A percentile compares a stretch with the other conserved stretches of the same genome.
Evolutionary conservation across 2,797 vertebrate species (phyloP).

Genomic region (Phoeniculus purpureus): DNA sequence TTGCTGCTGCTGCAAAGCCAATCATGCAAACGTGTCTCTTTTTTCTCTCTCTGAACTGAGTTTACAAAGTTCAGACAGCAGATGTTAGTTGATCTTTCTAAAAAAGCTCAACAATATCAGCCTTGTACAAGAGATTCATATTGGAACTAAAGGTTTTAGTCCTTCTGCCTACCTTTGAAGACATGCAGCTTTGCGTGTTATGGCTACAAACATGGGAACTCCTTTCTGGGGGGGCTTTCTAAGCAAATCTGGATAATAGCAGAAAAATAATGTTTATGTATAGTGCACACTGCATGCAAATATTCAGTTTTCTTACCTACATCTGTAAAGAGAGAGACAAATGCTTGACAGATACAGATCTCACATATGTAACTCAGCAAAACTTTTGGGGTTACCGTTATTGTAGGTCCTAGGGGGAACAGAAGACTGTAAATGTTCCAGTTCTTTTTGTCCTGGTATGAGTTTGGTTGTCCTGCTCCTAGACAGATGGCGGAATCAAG

Average conservation of each 20-base stretch:
- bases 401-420: not conserved
- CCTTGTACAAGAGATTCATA: not conserved
- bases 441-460: not conserved
- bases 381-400: not conserved
- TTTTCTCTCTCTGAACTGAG: not conserved
- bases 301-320: not conserved
- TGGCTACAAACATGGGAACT: not conserved
- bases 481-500: not conserved
- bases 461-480: not conserved
- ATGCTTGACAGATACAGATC: not conserved
- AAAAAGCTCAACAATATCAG: not conserved
- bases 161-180: not conserved
- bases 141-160: not conserved
- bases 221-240: not conserved
- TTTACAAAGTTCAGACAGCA: not conserved
- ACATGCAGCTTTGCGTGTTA: not conserved
- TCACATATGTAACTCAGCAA: not conserved
- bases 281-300: fast-evolving
- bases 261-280: not conserved
- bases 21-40: not conserved
- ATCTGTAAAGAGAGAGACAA: not conserved
- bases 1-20: not conserved
- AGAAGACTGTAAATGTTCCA: not conserved
- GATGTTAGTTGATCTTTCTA: not conserved
- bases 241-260: not conserved